A percentile compares a stretch with the other conserved stretches of the same genome.
Evolutionary conservation across 2,888 invertebrate genomes (phyloP).

Genomic region (Plagodis dolabraria): DNA sequence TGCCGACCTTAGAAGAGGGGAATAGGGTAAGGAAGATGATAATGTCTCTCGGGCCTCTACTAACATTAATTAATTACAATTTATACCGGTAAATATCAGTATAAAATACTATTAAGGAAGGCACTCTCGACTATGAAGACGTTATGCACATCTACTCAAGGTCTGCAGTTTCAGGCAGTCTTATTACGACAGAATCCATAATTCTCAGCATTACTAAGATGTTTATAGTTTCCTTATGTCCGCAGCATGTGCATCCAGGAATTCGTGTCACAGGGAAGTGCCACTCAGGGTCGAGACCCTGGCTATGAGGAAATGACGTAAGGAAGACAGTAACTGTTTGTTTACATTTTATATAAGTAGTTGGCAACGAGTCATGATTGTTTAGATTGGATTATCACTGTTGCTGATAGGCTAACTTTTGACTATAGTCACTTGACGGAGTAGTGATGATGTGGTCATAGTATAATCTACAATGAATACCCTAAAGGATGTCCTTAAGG

Average conservation of each 20-base stretch:
- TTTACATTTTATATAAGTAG: neutral
- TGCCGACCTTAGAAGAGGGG: constrained; percentile 34
- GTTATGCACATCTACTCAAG: too few species aligned
- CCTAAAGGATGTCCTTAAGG: too few species aligned
- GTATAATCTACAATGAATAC: too few species aligned
- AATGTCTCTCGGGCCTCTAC: constrained; percentile 22
- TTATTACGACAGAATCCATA: too few species aligned
- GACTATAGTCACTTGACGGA: too few species aligned
- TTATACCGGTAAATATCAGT: constrained; percentile 11
- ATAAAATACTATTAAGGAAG: neutral
- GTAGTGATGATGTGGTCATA: too few species aligned
- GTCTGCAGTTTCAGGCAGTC: too few species aligned
- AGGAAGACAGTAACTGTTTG: neutral
- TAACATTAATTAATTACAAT: constrained; percentile 16
- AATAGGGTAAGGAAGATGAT: constrained; percentile 36
- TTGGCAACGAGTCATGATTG: neutral
- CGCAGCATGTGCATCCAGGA: constrained; percentile 7
- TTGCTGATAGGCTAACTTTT: too few species aligned
- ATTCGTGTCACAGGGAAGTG: neutral
- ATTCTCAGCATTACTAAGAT: neutral
- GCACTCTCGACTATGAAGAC: neutral
- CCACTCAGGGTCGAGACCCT: neutral
- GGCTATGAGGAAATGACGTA: neutral
- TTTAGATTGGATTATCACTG: too few species aligned
- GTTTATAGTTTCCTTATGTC: constrained; percentile 16